Base-by-base conservation (phyloP, 2,888 invertebrate species). In the Antheraea yamamai region DNA sequence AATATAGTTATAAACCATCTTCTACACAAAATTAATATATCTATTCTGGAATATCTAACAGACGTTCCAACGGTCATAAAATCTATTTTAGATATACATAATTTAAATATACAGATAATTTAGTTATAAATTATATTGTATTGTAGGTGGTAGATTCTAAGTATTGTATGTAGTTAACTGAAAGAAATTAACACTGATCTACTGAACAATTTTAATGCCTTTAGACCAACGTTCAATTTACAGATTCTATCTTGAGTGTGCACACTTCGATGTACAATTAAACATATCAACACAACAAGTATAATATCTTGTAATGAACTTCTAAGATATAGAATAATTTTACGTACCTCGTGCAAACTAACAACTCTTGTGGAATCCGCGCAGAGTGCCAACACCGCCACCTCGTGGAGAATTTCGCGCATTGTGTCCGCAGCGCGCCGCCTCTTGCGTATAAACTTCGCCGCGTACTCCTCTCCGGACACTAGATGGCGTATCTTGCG, bases 401-500 rank as follows among this genome's bases (percentile, higher is more conserved):
- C 98, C 93, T 99, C 99, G 93, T 99, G 98, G 82, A 98, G 96
- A 84, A 99, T 98, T 93, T 99, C 98, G 82, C 97, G 96, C 87
- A 97, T 96, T 84, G 97, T 97, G 92, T 98, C 97, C 81, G 97
- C 96, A 81, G 98, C 97, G 83, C 98, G 97, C 90, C 98, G 97
- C 85, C 99, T 95, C 89, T 99, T 97, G 92, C 98, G 97, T 82
- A 98, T 97, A 93, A 98, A 98, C 95, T 99, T 99, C 79, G 99
- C 99, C n/a, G 99, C 99, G 94, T 98, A 99, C 89, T 97, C 97
- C 87, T 97, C 96, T 77, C 98, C 98, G 75, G 97, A 97, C 83
- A 97, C 96, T 91, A 97, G 96, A 95, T 99, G 98, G 55, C 97
- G 96, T 88, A 98, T 98, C 92, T 98, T 97, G 88, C 98, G 97